A percentile compares a stretch with the other conserved stretches of the same genome.
Evolutionary conservation across 2,797 vertebrate species (phyloP).

Genomic region (Gobio occitaniae): DNA sequence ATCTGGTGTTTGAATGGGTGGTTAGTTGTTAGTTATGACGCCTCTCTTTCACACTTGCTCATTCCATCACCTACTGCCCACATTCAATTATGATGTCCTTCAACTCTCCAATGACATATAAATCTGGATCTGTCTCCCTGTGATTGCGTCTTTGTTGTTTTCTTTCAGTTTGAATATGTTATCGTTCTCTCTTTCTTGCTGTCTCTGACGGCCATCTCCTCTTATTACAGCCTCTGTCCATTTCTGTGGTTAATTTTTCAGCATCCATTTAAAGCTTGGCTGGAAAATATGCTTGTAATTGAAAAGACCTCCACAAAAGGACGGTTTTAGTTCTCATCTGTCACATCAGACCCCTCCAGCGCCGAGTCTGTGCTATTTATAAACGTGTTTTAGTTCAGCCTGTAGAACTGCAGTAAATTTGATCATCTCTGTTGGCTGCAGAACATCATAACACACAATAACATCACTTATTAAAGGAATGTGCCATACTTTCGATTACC

Average conservation of each 20-base stretch:
- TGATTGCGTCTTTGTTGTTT: not conserved
- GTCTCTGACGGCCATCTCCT: not conserved
- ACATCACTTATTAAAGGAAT: not conserved
- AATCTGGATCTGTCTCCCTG: not conserved
- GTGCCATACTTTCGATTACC: not conserved
- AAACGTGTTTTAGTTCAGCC: slow-evolving; percentile 8
- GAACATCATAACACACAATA: not conserved
- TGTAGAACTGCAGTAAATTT: not conserved
- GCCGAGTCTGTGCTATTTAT: slow-evolving; percentile 35
- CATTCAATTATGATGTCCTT: slow-evolving; percentile 19
- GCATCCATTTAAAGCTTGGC: not conserved
- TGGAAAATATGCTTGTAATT: slow-evolving; percentile 26
- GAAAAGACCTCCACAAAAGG: slow-evolving; percentile 35
- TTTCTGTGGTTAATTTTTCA: not conserved
- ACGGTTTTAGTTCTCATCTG: slow-evolving; percentile 7
- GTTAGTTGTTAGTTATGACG: slow-evolving; percentile 49
- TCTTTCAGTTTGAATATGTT: not conserved
- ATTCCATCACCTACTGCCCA: slow-evolving; percentile 17
- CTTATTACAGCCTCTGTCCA: not conserved
- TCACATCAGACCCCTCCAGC: slow-evolving; percentile 26
- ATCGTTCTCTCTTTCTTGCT: not conserved
- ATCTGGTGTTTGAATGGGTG: slow-evolving; percentile 64
- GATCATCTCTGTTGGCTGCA: not conserved
- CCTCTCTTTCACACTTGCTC: slow-evolving; percentile 42
- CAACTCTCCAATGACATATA: not conserved